Conservation (phyloP, 2,797 vertebrate genomes). For the Rhinatrema bivittatum region DNA sequence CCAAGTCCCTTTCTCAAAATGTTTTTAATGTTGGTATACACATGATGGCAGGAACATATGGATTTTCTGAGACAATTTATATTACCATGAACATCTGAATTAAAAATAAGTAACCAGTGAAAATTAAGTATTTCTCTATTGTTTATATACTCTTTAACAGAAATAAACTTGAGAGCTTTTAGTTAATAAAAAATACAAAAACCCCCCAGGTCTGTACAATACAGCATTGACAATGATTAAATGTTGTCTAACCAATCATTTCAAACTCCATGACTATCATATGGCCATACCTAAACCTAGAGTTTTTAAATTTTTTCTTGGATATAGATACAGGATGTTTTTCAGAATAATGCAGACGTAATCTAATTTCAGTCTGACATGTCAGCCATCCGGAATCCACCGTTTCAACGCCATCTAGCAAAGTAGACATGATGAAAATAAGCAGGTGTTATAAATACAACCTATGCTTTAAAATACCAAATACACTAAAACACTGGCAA, state of each 20-base stretch:
- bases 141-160: no score
- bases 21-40: no score
- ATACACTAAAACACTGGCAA: background rate
- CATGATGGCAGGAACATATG: no score
- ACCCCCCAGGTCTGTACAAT: background rate
- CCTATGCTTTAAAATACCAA: background rate
- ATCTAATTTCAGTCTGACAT: constrained; percentile 90
- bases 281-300: constrained; percentile 82
- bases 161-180: no score
- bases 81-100: no score
- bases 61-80: no score
- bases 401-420: constrained; percentile 72
- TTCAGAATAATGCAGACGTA: constrained; percentile 88
- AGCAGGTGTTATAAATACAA: constrained; percentile 15
- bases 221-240: constrained; percentile 3
- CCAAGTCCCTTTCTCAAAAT: no score
- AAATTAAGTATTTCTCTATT: no score
- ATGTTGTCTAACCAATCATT: background rate
- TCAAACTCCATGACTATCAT: constrained; percentile 12
- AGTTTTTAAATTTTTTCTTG: constrained; percentile 96
- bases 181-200: no score
- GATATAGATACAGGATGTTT: constrained; percentile 84
- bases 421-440: constrained; percentile 16
- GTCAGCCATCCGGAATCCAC: constrained; percentile 94
- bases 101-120: no score